Evolutionary conservation across 1,140 invertebrate species (phyloP).

Genomic region (Drosophila pseudoananassae): DNA sequence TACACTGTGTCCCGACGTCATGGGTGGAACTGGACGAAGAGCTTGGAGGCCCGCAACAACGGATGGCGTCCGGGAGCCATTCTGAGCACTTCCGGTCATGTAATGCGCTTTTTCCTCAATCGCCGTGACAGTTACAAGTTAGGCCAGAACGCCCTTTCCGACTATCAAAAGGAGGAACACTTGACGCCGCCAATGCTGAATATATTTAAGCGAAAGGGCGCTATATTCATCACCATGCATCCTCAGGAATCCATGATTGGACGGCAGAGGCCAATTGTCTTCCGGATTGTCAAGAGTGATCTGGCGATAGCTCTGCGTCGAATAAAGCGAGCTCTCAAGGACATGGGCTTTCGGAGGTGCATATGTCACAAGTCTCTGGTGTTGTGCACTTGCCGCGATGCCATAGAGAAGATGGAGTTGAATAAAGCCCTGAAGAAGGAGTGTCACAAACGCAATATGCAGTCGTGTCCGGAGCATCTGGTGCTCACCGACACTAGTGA

Average conservation of each 20-base stretch:
- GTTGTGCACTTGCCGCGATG: constrained; percentile 63
- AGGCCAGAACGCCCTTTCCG: not conserved
- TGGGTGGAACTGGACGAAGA: constrained; percentile 70
- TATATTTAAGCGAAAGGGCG: constrained; percentile 64
- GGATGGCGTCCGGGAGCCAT: constrained; percentile 76
- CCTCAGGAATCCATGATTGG: constrained; percentile 28
- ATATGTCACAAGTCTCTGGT: constrained; percentile 64
- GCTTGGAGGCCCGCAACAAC: constrained; percentile 22
- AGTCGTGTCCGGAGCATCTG: constrained; percentile 42
- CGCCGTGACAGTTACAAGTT: constrained; percentile 14
- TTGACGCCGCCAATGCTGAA: constrained; percentile 40
- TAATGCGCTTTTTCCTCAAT: constrained; percentile 71
- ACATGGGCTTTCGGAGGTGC: constrained; percentile 68
- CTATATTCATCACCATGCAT: constrained; percentile 62
- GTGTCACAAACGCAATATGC: constrained; percentile 32
- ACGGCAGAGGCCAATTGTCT: constrained; percentile 66
- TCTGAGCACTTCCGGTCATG: constrained; percentile 45
- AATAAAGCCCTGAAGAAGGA: constrained; percentile 49
- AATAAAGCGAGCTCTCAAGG: constrained; percentile 59
- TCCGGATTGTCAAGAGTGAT: constrained; percentile 69
- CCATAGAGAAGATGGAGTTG: constrained; percentile 53
- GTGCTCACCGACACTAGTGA: constrained; percentile 74
- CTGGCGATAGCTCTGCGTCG: constrained; percentile 35
- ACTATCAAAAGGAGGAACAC: constrained; percentile 4
- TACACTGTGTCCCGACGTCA: constrained; percentile 51